phyloP scores from a whole-genome alignment of 1,140 invertebrate species.

The Planococcus citri region DNA sequence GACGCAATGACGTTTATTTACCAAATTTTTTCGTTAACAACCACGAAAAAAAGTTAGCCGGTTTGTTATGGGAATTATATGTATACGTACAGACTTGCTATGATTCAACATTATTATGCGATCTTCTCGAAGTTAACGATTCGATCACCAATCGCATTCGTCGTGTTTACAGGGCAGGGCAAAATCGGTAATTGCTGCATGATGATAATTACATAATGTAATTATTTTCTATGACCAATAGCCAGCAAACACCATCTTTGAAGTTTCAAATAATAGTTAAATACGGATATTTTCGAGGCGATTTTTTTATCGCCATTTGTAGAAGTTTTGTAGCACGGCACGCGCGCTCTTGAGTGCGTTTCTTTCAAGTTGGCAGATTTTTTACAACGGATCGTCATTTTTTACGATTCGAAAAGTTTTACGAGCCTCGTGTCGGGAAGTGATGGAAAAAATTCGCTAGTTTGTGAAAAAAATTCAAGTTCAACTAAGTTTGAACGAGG shows the following conservation, averaged over 20 bases:
- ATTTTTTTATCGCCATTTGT: not conserved
- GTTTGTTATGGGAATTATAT: too few relatives aligned
- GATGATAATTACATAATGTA: not conserved
- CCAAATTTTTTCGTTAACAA: too few relatives aligned
- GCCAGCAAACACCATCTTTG: constrained; percentile 12
- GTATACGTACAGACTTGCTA: too few relatives aligned
- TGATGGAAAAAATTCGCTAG: not conserved
- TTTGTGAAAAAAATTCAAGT: not conserved
- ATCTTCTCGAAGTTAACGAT: too few relatives aligned
- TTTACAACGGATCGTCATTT: not conserved
- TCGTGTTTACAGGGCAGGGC: too few relatives aligned
- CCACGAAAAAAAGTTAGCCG: too few relatives aligned
- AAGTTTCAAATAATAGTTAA: constrained; percentile 8
- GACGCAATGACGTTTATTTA: too few relatives aligned
- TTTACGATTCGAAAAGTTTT: not conserved
- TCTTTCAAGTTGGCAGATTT: not conserved
- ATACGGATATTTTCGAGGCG: not conserved
- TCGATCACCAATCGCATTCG: too few relatives aligned
- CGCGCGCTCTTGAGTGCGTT: too few relatives aligned
- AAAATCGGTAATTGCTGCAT: too few relatives aligned
- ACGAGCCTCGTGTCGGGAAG: not conserved
- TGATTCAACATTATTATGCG: too few relatives aligned
- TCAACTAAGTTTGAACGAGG: not conserved
- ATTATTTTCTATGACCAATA: constrained; percentile 2
- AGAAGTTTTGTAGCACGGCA: not conserved